A percentile compares a stretch with the other conserved stretches of the same genome.
These are phyloP conservation scores for Benitochromis conjunctus DNA, from an alignment of 2,113 vertebrate species.

Conservation along the genomic window DNA sequence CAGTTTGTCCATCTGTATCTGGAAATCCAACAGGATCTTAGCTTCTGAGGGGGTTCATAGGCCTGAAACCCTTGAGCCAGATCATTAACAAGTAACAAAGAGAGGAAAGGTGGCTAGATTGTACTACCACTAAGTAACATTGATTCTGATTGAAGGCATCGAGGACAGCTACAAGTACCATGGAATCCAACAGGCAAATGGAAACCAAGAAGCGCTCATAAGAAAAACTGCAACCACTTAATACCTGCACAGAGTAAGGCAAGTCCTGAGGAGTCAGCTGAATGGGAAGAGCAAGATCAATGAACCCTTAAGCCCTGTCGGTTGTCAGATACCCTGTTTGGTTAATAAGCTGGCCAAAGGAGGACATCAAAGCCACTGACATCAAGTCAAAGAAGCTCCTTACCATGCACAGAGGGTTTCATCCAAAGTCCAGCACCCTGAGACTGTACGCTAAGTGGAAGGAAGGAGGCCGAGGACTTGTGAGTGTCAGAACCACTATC, in stretches of 20 bases:
- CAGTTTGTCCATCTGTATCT: background rate
- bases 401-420: background rate
- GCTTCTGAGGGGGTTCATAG: background rate
- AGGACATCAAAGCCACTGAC: background rate
- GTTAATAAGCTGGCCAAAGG: background rate
- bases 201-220: background rate
- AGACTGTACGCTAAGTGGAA: background rate
- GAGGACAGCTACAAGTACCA: background rate
- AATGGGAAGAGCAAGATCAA: background rate
- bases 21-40: background rate
- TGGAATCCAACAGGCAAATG: background rate
- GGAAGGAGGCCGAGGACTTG: background rate
- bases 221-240: background rate
- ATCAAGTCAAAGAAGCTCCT: background rate
- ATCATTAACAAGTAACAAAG: background rate
- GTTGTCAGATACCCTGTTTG: background rate
- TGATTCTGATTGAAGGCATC: background rate
- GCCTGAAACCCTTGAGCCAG: background rate
- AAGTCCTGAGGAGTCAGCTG: background rate
- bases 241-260: background rate
- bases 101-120: background rate
- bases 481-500: background rate
- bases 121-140: background rate
- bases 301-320: rapidly evolving
- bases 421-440: background rate